Evolutionary conservation across 2,888 invertebrate genomes (phyloP).

Genomic region (Melanophora roralis): DNA sequence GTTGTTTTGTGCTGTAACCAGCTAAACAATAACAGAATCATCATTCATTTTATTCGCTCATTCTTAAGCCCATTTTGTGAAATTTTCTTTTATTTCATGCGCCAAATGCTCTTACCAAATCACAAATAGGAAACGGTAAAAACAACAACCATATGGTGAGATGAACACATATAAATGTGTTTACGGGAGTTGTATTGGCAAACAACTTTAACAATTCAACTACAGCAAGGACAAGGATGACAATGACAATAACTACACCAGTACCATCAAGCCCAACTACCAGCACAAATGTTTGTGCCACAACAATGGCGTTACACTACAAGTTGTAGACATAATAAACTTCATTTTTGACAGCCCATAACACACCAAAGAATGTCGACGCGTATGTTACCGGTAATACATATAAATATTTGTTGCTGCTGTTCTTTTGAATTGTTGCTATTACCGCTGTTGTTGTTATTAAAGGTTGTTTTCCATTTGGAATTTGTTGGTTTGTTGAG

Average conservation of each 20-base stretch:
- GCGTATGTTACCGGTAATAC: constrained; percentile 59
- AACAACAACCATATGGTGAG: constrained; percentile 70
- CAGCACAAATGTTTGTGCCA: constrained; percentile 56
- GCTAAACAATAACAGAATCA: constrained; percentile 65
- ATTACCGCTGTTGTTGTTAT: constrained; percentile 48
- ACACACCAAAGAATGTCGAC: constrained; percentile 67
- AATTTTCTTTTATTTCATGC: neutral
- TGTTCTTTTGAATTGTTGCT: constrained; percentile 43
- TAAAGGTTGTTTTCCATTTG: constrained; percentile 19
- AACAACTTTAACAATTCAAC: constrained; percentile 42
- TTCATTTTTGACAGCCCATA: constrained; percentile 75
- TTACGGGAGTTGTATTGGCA: neutral
- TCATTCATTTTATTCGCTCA: constrained; percentile 68
- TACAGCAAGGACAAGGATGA: constrained; percentile 7
- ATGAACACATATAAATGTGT: constrained; percentile 68
- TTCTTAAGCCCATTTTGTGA: constrained; percentile 1
- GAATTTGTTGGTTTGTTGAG: constrained; percentile 34
- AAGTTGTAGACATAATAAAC: constrained; percentile 74
- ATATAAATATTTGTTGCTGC: constrained; percentile 51
- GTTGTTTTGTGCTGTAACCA: constrained; percentile 44
- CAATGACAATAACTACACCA: neutral
- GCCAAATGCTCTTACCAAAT: constrained; percentile 17
- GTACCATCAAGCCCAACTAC: constrained; percentile 18
- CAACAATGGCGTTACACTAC: constrained; percentile 60
- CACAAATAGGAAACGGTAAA: constrained; percentile 17